Base-by-base conservation (phyloP, 2,113 vertebrate genomes). In the Perca schrenkii region DNA sequence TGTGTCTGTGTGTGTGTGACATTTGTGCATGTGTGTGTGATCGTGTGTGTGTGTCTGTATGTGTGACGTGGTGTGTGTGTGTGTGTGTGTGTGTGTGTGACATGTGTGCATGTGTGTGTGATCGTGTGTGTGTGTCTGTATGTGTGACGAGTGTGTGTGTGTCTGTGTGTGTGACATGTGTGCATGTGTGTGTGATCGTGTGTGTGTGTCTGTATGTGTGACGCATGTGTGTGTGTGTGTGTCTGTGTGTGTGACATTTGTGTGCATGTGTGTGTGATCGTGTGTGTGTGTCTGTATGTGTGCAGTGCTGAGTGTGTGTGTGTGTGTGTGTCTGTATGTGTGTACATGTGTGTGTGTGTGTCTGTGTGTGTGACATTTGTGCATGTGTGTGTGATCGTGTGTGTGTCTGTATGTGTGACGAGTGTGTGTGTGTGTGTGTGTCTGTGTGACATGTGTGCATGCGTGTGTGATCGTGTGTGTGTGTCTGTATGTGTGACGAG, bases 391-490 rank as follows among this genome's bases (percentile, higher is more conserved):
- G 6, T 36, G 34, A 2, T 1, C 1, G 34, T 36, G 34, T 36
- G 6, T 36, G 6, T 36, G 34, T 36, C 1, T 36, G 34, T n/a
- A n/a, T n/a, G n/a, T n/a, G n/a, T n/a, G n/a, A n/a, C n/a, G n/a
- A n/a, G n/a, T n/a, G n/a, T 58, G 46, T 64, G 49, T 60, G 62
- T 53, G 40, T 72, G 66, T 74, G 63, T 43, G 62, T 70, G 34
- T 68, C 28, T 58, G 21, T 58, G 69, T 22, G 40, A n/a, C n/a
- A n/a, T 68, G 40, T 54, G 61, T 21, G 19, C 25, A 25, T 25
- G 50, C 19, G 17, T 1, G 50, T n/a, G n/a, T n/a, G n/a, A n/a
- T n/a, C 21, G 1, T 25, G 25, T 25, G 50, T 53, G 50, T 53
- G 0, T n/a, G 34, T 34, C 1, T 40, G 36, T 40, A 1, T 36